A percentile compares a stretch with the other conserved stretches of the same genome.
These are phyloP conservation scores for Typhlichthys subterraneus DNA, from an alignment of 2,797 vertebrate species.

Conservation along the genomic window DNA sequence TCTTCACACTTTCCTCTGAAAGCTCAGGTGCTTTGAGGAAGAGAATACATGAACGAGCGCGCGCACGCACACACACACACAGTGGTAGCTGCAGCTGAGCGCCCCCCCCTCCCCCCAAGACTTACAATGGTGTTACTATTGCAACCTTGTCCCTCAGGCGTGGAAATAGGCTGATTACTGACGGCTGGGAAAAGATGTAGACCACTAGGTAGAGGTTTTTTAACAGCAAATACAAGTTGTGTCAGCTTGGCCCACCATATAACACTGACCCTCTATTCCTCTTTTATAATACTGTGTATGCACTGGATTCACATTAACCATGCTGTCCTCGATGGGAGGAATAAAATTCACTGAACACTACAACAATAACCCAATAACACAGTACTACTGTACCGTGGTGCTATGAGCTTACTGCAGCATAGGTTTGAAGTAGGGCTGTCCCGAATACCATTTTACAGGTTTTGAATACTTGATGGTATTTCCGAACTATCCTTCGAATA, in stretches of 20 bases:
- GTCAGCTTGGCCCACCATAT: conserved; percentile 9
- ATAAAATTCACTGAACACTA: not conserved
- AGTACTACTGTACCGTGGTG: not conserved
- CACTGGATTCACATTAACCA: not conserved
- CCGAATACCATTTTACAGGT: too few species aligned
- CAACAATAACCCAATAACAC: not conserved
- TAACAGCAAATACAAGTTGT: conserved; percentile 10
- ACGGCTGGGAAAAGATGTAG: conserved; percentile 39
- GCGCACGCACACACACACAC: conserved; percentile 14
- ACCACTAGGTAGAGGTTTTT: conserved; percentile 19
- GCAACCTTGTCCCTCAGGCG: conserved; percentile 49
- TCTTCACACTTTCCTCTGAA: conserved; percentile 64
- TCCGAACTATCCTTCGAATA: too few species aligned
- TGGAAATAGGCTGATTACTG: conserved; percentile 54
- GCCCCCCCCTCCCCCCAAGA: conserved; percentile 25
- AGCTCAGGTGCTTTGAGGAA: too few species aligned
- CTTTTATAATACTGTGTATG: not conserved
- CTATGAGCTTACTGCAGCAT: not conserved
- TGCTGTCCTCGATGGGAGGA: not conserved
- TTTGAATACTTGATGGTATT: too few species aligned
- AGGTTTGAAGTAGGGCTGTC: too few species aligned
- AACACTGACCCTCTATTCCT: conserved; percentile 1
- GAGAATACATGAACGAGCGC: conserved; percentile 18
- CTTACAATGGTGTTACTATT: conserved; percentile 53
- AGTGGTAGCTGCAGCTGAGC: not conserved